Evolutionary conservation across 2,888 invertebrate species (phyloP).

Genomic region (Campopleginae sp.): DNA sequence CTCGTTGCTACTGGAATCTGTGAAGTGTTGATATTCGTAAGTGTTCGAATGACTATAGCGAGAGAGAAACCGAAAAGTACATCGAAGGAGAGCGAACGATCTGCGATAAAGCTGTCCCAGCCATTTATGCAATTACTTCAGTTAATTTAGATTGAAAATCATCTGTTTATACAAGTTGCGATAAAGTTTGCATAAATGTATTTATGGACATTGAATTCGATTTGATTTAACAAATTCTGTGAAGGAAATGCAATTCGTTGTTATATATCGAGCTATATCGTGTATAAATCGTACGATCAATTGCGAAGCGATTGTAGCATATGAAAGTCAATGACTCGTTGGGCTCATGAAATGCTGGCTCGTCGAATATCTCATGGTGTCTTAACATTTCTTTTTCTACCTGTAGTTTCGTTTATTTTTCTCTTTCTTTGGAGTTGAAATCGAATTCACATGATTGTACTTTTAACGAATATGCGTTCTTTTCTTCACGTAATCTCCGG

Average conservation of each 20-base stretch:
- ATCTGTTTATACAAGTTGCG: neutral
- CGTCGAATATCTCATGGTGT: conserved; percentile 48
- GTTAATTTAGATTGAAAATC: conserved; percentile 17
- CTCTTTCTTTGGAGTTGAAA: conserved; percentile 16
- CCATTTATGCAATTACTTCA: conserved; percentile 27
- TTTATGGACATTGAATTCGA: conserved; percentile 21
- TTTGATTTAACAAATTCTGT: conserved; percentile 29
- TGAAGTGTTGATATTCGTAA: conserved; percentile 28
- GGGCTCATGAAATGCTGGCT: conserved; percentile 54
- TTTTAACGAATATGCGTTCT: conserved; percentile 44
- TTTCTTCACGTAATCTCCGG: conserved; percentile 28
- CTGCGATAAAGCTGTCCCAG: conserved; percentile 26
- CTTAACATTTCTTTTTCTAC: conserved; percentile 13
- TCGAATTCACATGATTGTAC: conserved; percentile 42
- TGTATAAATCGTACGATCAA: conserved; percentile 54
- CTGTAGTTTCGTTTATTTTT: conserved; percentile 1
- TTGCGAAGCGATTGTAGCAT: conserved; percentile 39
- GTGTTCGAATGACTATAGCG: neutral
- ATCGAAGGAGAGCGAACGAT: neutral
- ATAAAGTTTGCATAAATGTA: conserved; percentile 30
- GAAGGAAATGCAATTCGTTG: conserved; percentile 3
- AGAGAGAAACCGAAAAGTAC: conserved; percentile 3
- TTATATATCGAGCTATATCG: neutral
- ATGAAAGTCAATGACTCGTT: conserved; percentile 46
- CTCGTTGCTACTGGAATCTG: conserved; percentile 28